Evolutionary conservation across 2,888 invertebrate species (phyloP).

Genomic region (Epinotia nisella): DNA sequence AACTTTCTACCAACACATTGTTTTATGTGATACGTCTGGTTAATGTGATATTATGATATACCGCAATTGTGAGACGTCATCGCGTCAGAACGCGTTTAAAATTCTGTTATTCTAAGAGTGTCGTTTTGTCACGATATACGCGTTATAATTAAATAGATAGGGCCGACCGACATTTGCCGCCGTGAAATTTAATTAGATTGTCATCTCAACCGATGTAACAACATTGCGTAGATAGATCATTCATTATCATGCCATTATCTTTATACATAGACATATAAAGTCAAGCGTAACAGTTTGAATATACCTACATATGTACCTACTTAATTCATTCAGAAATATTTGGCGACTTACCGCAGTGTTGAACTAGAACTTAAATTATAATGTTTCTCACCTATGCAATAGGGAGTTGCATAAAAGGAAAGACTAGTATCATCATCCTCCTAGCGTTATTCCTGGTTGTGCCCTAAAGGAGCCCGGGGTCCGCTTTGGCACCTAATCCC

Average conservation of each 20-base stretch:
- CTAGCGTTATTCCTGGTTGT: too few species aligned
- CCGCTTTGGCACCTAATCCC: too few species aligned
- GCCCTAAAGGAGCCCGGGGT: too few species aligned
- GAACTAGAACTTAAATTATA: neutral
- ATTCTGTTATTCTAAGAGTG: constrained; percentile 14
- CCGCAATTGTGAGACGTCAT: constrained; percentile 33
- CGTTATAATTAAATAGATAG: constrained; percentile 30
- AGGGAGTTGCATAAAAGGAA: neutral
- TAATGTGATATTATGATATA: constrained; percentile 37
- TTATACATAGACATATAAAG: neutral
- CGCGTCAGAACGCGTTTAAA: constrained; percentile 30
- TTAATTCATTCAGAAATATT: neutral
- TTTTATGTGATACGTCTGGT: constrained; percentile 21
- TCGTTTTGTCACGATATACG: constrained; percentile 24
- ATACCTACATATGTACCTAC: neutral
- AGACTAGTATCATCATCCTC: too few species aligned
- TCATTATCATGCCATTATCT: constrained; percentile 16
- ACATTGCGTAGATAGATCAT: constrained; percentile 6
- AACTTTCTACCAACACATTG: constrained; percentile 26
- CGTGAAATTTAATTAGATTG: constrained; percentile 45
- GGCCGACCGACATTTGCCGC: constrained; percentile 1
- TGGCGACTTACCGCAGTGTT: neutral
- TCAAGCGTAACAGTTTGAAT: neutral
- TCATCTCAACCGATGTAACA: constrained; percentile 34
- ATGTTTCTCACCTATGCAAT: neutral